A percentile compares a stretch with the other conserved stretches of the same genome.
phyloP scores from a whole-genome alignment of 2,797 vertebrate species.

The Intellagama lesueurii region DNA sequence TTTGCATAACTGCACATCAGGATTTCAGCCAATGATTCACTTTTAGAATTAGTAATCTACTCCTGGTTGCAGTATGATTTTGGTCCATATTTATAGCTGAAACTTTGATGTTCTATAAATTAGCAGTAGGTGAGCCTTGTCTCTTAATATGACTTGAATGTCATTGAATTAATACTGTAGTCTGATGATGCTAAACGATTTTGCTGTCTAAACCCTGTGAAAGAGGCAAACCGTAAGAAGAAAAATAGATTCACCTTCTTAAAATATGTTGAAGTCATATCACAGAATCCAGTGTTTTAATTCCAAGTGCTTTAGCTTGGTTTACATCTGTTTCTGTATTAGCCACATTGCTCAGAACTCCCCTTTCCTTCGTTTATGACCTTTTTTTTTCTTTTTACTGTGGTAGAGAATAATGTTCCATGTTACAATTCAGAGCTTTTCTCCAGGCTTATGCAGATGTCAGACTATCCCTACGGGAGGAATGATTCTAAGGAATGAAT shows the following conservation, averaged over 20 bases:
- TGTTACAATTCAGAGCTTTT: slow-evolving; percentile 33
- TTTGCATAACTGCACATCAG: neutral
- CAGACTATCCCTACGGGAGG: slow-evolving; percentile 20
- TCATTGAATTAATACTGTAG: slow-evolving; percentile 59
- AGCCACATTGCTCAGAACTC: slow-evolving; percentile 10
- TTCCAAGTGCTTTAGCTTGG: slow-evolving; percentile 6
- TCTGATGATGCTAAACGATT: slow-evolving; percentile 66
- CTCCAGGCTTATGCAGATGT: neutral
- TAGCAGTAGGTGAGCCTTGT: slow-evolving; percentile 56
- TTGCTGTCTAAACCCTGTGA: slow-evolving; percentile 53
- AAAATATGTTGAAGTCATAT: slow-evolving; percentile 22
- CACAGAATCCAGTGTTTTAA: neutral
- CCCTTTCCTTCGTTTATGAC: slow-evolving; percentile 22
- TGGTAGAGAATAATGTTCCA: slow-evolving; percentile 22
- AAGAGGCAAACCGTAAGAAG: slow-evolving; percentile 47
- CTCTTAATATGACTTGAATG: slow-evolving; percentile 60
- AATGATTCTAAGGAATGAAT: slow-evolving; percentile 22
- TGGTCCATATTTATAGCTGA: slow-evolving; percentile 61
- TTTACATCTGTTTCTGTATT: slow-evolving; percentile 32
- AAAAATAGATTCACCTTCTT: slow-evolving; percentile 41
- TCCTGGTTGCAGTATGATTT: slow-evolving; percentile 53
- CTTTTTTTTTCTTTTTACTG: neutral
- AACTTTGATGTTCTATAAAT: slow-evolving; percentile 54
- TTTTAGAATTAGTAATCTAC: slow-evolving; percentile 48
- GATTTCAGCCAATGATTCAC: slow-evolving; percentile 49